phyloP scores from a whole-genome alignment of 2,888 invertebrate species.

The Eudemis profundana region DNA sequence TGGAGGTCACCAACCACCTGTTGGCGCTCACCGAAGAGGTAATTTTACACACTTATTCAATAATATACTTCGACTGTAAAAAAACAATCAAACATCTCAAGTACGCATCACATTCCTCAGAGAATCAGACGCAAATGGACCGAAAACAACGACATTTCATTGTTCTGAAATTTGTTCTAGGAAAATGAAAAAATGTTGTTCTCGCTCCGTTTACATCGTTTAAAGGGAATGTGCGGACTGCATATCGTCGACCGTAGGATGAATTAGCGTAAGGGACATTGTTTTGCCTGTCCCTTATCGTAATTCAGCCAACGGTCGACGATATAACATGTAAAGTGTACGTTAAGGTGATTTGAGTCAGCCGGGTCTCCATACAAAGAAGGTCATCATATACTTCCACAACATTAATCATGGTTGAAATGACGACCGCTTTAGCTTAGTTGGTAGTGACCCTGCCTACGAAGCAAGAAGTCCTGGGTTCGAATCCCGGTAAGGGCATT shows the following conservation, averaged over 20 bases:
- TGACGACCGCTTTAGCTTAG: too few species aligned
- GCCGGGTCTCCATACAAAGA: too few species aligned
- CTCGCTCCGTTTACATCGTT: not conserved
- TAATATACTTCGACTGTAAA: slow-evolving; percentile 33
- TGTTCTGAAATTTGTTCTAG: not conserved
- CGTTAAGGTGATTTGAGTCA: slow-evolving; percentile 18
- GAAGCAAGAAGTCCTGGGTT: too few species aligned
- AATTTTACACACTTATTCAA: slow-evolving; percentile 33
- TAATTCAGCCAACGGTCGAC: too few species aligned
- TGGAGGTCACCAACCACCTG: slow-evolving; percentile 93
- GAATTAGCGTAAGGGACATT: too few species aligned
- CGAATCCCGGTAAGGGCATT: too few species aligned
- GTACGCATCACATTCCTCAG: slow-evolving; percentile 15
- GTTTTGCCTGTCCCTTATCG: too few species aligned
- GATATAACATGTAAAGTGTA: slow-evolving; percentile 35
- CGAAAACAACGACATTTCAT: not conserved
- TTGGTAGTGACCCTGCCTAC: too few species aligned
- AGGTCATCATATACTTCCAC: too few species aligned
- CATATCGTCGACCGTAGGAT: too few species aligned
- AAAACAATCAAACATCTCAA: slow-evolving; percentile 32
- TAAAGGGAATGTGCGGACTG: slow-evolving; percentile 8
- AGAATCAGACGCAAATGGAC: not conserved
- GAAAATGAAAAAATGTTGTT: not conserved
- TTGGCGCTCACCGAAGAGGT: slow-evolving; percentile 89
- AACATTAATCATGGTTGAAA: too few species aligned